Conservation (phyloP, 1,140 invertebrate genomes). For the Drosophila tani region DNA sequence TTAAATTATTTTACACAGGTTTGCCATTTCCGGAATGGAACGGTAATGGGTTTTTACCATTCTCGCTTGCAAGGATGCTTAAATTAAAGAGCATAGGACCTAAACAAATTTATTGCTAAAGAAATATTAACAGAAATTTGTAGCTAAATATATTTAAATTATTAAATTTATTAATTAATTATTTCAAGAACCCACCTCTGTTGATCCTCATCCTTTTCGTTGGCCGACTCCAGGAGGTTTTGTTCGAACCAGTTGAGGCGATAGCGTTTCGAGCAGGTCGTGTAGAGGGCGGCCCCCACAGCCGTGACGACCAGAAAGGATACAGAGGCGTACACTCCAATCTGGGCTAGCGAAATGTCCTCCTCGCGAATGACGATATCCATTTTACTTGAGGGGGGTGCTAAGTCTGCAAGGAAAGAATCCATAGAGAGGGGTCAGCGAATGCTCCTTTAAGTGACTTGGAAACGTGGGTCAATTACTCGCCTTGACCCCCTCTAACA, state of each 20-base stretch:
- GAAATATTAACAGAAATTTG: not conserved
- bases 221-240: slow-evolving; percentile 85
- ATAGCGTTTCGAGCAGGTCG: slow-evolving; percentile 85
- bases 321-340: slow-evolving; percentile 79
- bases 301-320: slow-evolving; percentile 83
- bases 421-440: not conserved
- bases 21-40: slow-evolving; percentile 5
- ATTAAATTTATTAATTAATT: not conserved
- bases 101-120: too few relatives aligned
- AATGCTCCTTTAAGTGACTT: slow-evolving; percentile 1
- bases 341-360: slow-evolving; percentile 80
- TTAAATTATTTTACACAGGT: slow-evolving; percentile 9
- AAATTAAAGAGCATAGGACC: not conserved
- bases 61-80: not conserved
- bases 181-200: slow-evolving; percentile 65
- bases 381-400: slow-evolving; percentile 47
- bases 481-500: slow-evolving; percentile 15
- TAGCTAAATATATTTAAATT: not conserved
- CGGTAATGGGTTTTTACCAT: not conserved
- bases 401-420: not conserved
- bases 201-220: slow-evolving; percentile 79
- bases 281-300: slow-evolving; percentile 84
- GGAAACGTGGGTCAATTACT: slow-evolving; percentile 39
- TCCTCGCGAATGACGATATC: slow-evolving; percentile 82
- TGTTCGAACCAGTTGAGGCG: slow-evolving; percentile 87